Conservation (phyloP, 2,797 vertebrate species). For the Labeo calbasu region DNA sequence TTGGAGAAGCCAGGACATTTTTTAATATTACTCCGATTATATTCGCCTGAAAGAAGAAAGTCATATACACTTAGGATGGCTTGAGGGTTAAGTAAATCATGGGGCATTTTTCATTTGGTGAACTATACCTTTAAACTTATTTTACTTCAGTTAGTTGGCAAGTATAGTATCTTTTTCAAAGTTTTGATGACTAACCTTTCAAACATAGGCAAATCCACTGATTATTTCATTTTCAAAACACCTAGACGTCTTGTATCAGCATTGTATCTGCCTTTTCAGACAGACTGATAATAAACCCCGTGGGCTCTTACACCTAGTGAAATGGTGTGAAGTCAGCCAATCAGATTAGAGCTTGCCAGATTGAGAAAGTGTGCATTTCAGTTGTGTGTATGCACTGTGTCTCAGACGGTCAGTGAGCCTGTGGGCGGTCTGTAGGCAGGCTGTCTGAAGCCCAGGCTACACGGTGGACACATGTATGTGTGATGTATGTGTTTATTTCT, state of each 20-base stretch:
- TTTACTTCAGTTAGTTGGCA: too few species aligned
- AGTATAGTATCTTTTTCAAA: not conserved
- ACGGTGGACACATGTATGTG: slow-evolving; percentile 8
- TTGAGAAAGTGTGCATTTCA: not conserved
- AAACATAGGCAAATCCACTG: not conserved
- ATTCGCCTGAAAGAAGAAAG: too few species aligned
- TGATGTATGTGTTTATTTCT: not conserved
- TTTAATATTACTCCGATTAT: too few species aligned
- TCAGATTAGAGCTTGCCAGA: slow-evolving; percentile 20
- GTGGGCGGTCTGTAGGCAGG: not conserved
- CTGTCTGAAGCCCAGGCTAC: not conserved
- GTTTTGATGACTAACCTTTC: not conserved
- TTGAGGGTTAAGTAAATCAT: too few species aligned
- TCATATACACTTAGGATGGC: too few species aligned
- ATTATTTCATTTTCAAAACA: not conserved
- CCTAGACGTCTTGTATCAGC: not conserved
- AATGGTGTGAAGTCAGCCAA: slow-evolving; percentile 16
- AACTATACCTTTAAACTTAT: too few species aligned
- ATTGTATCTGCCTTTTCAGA: not conserved
- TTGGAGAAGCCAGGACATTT: too few species aligned
- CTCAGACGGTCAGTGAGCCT: slow-evolving; percentile 8
- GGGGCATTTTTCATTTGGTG: too few species aligned
- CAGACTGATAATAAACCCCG: not conserved
- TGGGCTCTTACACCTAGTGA: not conserved
- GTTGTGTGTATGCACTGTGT: slow-evolving; percentile 30